Conservation (phyloP, 2,888 invertebrate genomes). For the Acholoe squamosa region DNA sequence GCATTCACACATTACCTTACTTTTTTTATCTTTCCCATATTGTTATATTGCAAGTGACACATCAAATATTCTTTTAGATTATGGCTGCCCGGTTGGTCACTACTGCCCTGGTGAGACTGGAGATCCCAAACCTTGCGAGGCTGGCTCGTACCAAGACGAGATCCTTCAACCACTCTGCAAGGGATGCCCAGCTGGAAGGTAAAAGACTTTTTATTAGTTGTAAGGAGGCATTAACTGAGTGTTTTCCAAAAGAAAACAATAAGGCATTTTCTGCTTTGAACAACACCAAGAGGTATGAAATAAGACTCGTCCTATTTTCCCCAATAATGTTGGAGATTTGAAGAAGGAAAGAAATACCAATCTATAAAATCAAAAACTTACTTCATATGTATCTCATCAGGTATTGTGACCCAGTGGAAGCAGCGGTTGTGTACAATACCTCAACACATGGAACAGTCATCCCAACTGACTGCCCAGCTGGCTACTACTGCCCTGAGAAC, state of each 20-base stretch:
- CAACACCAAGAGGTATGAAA: too few relatives aligned
- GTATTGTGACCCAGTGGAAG: conserved; percentile 78
- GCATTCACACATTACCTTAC: too few relatives aligned
- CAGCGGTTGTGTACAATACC: conserved; percentile 73
- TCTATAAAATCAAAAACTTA: not conserved
- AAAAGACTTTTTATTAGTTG: conserved; percentile 44
- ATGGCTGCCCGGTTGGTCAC: conserved; percentile 78
- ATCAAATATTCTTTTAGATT: conserved; percentile 21
- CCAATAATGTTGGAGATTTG: too few relatives aligned
- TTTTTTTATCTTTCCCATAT: too few relatives aligned
- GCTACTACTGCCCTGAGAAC: conserved; percentile 76
- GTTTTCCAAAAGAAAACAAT: too few relatives aligned
- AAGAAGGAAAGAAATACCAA: too few relatives aligned
- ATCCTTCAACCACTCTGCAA: conserved; percentile 75
- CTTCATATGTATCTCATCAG: conserved; percentile 68
- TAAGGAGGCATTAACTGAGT: too few relatives aligned
- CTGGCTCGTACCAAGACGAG: conserved; percentile 79
- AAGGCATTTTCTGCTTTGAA: too few relatives aligned
- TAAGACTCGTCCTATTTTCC: too few relatives aligned
- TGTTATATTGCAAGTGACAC: too few relatives aligned
- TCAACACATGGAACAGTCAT: conserved; percentile 75
- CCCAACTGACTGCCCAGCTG: conserved; percentile 76
- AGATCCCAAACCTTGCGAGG: conserved; percentile 73
- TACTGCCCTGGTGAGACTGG: conserved; percentile 78
- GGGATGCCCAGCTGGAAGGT: conserved; percentile 80